Base-by-base conservation (phyloP, 2,113 vertebrate genomes). In the Machaerirhynchus nigripectus region DNA sequence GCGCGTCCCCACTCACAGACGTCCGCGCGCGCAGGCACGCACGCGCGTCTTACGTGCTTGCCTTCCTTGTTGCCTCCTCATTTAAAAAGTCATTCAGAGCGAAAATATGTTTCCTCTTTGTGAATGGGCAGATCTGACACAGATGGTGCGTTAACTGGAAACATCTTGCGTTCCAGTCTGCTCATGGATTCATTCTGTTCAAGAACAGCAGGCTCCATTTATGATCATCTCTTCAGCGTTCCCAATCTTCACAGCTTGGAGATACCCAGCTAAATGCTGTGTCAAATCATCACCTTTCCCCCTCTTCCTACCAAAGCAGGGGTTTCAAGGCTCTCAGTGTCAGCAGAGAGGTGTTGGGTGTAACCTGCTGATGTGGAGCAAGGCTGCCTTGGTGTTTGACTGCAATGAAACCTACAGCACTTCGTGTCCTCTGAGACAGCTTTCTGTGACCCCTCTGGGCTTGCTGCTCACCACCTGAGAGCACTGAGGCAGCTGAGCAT, bases 111-210 rank as follows among this genome's bases (percentile, higher is more conserved):
- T 97, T 96, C 89, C 91, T 94, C 87, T 96, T 96, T 96, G 94
- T 96, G 93, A 97, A 96, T 96, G 96, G 93, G 74, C 78, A 96
- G 96, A 96, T 96, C 75, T 83, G 77, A 96, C 61, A 83, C 95
- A 97, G 96, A 96, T 94, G 95, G 57, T 31, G 55, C 75, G 28
- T 63, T 97, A 95, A 95, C 82, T 91, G 93, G 94, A 95, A 96
- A 96, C 94, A 95, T 93, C 78, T 94, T 96, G 73, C 31, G 30
- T n/a, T 85, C 75, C 89, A 67, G 40, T 16, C 20, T 33, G 61
- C 15, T 89, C 73, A 1, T 14, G 7, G 23, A 39, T 47, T 61
- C 11, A 2, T 28, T 89, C 65, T 73, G 50, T 42, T 84, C 46
- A 6, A 63, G 74, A 83, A 24, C 87, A 68, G 77, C n/a, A 90